Base-by-base conservation (phyloP, 2,797 vertebrate genomes). In the Typhlichthys eigenmanni region DNA sequence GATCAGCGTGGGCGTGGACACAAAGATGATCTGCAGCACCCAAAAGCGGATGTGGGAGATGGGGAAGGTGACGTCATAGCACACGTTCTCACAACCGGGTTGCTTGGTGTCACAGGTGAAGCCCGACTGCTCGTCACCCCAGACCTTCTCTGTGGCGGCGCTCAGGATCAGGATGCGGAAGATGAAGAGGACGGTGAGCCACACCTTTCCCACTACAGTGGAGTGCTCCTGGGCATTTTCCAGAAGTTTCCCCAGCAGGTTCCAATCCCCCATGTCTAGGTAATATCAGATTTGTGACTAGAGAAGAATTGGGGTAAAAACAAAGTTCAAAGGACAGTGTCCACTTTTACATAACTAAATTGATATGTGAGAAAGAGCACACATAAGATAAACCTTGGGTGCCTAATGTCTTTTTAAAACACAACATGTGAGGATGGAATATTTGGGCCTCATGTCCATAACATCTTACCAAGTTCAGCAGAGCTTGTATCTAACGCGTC, bases 21-120 rank as follows among this genome's bases (percentile, higher is more conserved):
- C 93, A 0, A 96, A 96, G 85, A 95, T 95, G 84, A 96, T 96
- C 90, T 96, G 95, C 78, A 96, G 91, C 57, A 95, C 94, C 94
- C 95, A 96, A 80, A 96, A 95, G 68, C 91, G 93, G 47, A 96
- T 93, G 69, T 96, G 95, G 48, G 95, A 95, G 85, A 96, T 95
- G 72, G 94, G 95, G 85, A 96, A 96, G 43, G 95, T 96, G 74
- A 91, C 71, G 86, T 95, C 94, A 0, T 96, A 96, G 87, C 95
- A 96, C 66, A 95, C 94, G 0, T 93, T 95, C 88, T 96, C 93
- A 62, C 94, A 96, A 82, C 95, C 94, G 0, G 94, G 95, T 87
- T 95, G 94, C 80, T 95, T 95, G 2, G 95, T 95, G 86, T 95
- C 93, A 0, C 95, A 95, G 83, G 90, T 94, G 86, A 95, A 96